phyloP scores from a whole-genome alignment of 2,113 vertebrate species.

The Eira barbara region DNA sequence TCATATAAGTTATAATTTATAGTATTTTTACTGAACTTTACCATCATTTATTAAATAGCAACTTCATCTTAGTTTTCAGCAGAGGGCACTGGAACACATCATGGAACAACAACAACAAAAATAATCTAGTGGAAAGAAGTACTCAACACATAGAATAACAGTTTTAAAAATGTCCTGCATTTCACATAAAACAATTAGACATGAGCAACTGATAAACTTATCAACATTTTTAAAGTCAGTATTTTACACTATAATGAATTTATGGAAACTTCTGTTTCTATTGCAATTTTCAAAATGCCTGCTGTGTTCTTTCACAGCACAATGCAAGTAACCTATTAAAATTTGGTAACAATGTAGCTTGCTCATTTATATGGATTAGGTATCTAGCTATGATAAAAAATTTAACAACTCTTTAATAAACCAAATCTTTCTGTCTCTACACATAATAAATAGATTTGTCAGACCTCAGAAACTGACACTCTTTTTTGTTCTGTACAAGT shows the following conservation, averaged over 20 bases:
- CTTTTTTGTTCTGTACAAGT: neutral
- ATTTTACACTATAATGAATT: neutral
- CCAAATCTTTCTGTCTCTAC: neutral
- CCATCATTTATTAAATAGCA: neutral
- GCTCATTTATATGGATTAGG: slow-evolving; percentile 22
- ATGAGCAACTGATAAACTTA: neutral
- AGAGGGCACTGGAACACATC: neutral
- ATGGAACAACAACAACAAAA: neutral
- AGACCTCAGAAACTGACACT: neutral
- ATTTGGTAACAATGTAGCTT: neutral
- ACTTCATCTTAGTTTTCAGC: neutral
- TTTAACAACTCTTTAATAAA: slow-evolving; percentile 28
- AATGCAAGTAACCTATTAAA: neutral
- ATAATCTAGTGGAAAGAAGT: neutral
- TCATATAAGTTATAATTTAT: neutral
- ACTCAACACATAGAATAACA: neutral
- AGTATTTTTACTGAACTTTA: neutral
- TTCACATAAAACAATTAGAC: neutral
- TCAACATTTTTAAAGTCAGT: neutral
- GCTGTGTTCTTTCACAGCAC: neutral
- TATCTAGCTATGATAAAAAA: neutral
- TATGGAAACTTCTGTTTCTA: neutral
- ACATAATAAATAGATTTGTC: slow-evolving; percentile 15
- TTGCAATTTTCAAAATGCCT: neutral
- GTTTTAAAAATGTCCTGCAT: neutral